Evolutionary conservation across 1,140 invertebrate species (phyloP).

Genomic region (Micrasema minimum): DNA sequence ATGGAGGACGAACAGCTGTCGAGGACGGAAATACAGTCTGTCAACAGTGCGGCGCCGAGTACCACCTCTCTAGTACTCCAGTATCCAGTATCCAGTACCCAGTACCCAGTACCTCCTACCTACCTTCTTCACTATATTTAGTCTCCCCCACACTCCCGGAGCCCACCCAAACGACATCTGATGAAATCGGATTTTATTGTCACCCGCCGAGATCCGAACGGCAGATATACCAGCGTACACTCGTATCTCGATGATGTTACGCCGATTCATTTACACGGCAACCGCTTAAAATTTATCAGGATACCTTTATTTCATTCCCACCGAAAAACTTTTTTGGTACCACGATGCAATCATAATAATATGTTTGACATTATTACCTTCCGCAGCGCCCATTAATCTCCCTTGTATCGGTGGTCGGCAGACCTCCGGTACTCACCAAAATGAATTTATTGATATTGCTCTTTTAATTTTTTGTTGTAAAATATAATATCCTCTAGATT

Average conservation of each 20-base stretch:
- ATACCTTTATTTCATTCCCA: not conserved
- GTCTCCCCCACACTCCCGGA: not conserved
- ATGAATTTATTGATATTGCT: too few relatives aligned
- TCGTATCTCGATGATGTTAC: not conserved
- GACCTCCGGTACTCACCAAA: too few relatives aligned
- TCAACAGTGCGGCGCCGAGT: slow-evolving; percentile 23
- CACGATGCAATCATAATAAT: not conserved
- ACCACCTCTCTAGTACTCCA: too few relatives aligned
- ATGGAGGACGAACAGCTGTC: slow-evolving; percentile 23
- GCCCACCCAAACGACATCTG: slow-evolving; percentile 14
- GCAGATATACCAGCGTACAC: not conserved
- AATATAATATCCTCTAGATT: too few relatives aligned
- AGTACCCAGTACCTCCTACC: too few relatives aligned
- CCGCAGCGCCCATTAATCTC: not conserved
- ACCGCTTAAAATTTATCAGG: not conserved
- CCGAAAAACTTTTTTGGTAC: slow-evolving; percentile 8
- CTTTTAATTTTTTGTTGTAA: too few relatives aligned
- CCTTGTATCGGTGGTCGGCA: not conserved
- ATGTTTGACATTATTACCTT: slow-evolving; percentile 8
- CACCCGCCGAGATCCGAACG: not conserved
- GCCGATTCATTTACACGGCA: not conserved
- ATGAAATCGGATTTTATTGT: slow-evolving; percentile 15
- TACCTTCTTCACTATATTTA: slow-evolving; percentile 15
- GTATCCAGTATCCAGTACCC: too few relatives aligned
- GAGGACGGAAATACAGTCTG: slow-evolving; percentile 37